A percentile compares a stretch with the other conserved stretches of the same genome.
phyloP scores from a whole-genome alignment of 2,888 invertebrate species.

The Litoditis marina region DNA sequence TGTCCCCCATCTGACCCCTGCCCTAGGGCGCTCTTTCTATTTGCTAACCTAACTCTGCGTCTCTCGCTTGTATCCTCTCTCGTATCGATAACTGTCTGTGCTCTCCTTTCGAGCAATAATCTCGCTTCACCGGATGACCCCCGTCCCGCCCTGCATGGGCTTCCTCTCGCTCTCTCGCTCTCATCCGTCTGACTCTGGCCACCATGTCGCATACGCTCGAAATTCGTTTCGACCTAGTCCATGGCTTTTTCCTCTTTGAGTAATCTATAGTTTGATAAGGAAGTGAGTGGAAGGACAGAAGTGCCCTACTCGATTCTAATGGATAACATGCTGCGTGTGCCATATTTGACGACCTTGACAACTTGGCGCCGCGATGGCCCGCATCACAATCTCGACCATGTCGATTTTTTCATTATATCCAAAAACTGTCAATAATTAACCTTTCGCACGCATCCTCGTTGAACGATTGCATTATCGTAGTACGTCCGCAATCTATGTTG shows the following conservation, averaged over 20 bases:
- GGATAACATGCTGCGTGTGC: too few species aligned
- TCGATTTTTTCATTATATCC: too few species aligned
- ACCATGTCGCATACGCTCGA: conserved; percentile 21
- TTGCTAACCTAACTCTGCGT: conserved; percentile 16
- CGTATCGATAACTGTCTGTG: conserved; percentile 14
- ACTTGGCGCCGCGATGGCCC: too few species aligned
- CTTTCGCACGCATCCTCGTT: too few species aligned
- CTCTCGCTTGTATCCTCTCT: conserved; percentile 15
- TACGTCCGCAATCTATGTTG: too few species aligned
- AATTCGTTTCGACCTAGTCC: conserved; percentile 22
- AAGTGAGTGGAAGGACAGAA: too few species aligned
- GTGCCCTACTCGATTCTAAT: too few species aligned
- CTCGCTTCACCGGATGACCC: conserved; percentile 18
- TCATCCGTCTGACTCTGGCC: conserved; percentile 16
- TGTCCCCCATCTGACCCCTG: conserved; percentile 20
- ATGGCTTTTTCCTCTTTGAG: conserved; percentile 17
- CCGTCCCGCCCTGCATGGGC: conserved; percentile 15
- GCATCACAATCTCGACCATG: too few species aligned
- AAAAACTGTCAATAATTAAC: too few species aligned
- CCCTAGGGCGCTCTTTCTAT: conserved; percentile 17
- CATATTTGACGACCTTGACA: too few species aligned
- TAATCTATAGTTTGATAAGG: too few species aligned
- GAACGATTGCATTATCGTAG: too few species aligned
- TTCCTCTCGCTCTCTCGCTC: conserved; percentile 13
- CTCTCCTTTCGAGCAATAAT: conserved; percentile 11